Evolutionary conservation across 1,140 invertebrate genomes (phyloP), one percentile per base, ranked within the genome.

Genomic region (Ooceraea biroi): DNA sequence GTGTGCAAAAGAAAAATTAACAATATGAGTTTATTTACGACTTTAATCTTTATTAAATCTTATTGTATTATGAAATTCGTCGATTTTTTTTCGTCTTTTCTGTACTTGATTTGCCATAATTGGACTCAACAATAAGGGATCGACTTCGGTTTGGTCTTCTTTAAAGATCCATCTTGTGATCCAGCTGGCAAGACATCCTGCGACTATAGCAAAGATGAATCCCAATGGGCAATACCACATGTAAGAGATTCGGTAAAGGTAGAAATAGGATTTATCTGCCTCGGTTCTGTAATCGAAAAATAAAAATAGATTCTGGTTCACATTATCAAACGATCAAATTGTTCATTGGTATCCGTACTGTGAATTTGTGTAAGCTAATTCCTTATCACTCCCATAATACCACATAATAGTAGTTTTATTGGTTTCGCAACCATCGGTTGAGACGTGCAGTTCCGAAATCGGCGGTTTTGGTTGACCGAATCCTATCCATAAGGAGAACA

Each of bases 401-500:
- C n/a, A n/a, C 65, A 61, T 80, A 50, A 63, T 63, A 36, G 36
- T 19, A 14, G 73, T 76, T 17, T 63, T 12, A 41, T 76, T 76
- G 19, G 27, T 60, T 12, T 92, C 90, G 88, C 96, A 97, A 17
- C 95, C 95, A 7, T 94, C 94, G 0, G 92, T 95, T 7, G 95
- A 95, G 22, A 96, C 93, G 0, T 95, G 94, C 69, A 98, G 91
- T 57, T 94, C 95, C 0, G 92, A 91, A 14, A 95, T 88, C 1
- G 95, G 92, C 0, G 97, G 97, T 82, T 96, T 97, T 0, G 97
- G 97, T 25, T 96, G 95, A 0, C 98, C 98, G 92, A 99, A 98
- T 74, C 97, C 98, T 83, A 98, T 97, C 97, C 97, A 98, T 30
- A 98, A 95, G 12, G 96, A 97, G 60, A 98, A 92, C 0, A 94